phyloP scores from a whole-genome alignment of 1,140 invertebrate genomes.

The Arctopsyche grandis region DNA sequence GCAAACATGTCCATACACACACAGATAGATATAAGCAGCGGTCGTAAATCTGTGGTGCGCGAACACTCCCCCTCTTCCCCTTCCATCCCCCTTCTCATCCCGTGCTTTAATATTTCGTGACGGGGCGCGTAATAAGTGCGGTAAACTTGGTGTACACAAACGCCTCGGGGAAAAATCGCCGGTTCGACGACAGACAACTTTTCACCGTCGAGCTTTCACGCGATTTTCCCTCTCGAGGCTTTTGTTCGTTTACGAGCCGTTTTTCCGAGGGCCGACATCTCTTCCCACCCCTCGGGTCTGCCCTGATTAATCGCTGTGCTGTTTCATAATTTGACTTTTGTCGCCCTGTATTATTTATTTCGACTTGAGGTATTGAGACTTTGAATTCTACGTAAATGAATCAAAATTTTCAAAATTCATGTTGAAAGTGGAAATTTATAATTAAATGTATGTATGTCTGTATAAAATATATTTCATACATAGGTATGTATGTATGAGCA shows the following conservation, averaged over 20 bases:
- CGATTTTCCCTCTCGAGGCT: background rate
- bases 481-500: too few species aligned
- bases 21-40: background rate
- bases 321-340: background rate
- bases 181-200: slow-evolving; percentile 8
- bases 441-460: too few species aligned
- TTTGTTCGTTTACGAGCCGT: background rate
- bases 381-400: too few species aligned
- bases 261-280: background rate
- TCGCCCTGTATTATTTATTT: too few species aligned
- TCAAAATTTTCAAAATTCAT: too few species aligned
- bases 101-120: too few species aligned
- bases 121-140: background rate
- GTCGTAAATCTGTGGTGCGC: background rate
- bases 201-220: background rate
- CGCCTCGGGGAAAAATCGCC: background rate
- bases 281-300: background rate
- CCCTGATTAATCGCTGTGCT: background rate
- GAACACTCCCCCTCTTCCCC: background rate
- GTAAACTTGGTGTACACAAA: background rate
- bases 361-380: too few species aligned
- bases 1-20: too few species aligned
- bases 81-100: too few species aligned
- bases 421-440: too few species aligned
- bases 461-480: too few species aligned